Base-by-base conservation (phyloP, 2,888 invertebrate genomes). In the Rutpela maculata region DNA sequence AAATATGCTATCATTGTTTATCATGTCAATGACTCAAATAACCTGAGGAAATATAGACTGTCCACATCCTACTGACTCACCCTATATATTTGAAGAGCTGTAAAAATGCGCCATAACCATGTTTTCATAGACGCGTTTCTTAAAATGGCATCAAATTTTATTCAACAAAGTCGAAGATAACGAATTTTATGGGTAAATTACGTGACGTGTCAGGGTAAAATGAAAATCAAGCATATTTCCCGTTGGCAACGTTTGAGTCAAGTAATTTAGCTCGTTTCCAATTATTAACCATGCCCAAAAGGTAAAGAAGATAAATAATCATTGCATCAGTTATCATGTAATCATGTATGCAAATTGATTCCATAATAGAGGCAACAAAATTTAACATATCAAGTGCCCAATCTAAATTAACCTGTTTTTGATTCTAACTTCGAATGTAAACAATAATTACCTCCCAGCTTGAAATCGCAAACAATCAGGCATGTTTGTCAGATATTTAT, bases 361-460 rank as follows among this genome's bases (percentile, higher is more conserved):
- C 26, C 10, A 10, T 19, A 38, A 65, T 11, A 43, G 38, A 38
- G 35, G 43, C 38, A 65, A 38, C 43, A 35, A 19, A 43, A 65
- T 65, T 65, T 65, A 65, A 65, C 65, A 43, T 65, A 65, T 65
- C 65, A 19, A 11, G 65, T 65, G 65, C 17, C 18, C 17, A n/a
- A 65, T 65, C 65, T 65, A 65, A 65, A 65, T 65, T 35, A 65
- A 43, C 43, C 43, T 19, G 38, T 11, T 65, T 65, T 65, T 65
- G 38, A 65, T 65, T 43, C 43, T 2, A 43, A n/a, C 19, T 43
- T 22, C 4, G 5, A 59, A 50, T 50, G 50, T 50, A 50, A 50
- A 50, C 50, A 17, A 50, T 15, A 50, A 50, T 50, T n/a, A 50
- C 15, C 4, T 50, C 50, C 50, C n/a, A 50, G 6, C n/a, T 7